Evolutionary conservation across 2,797 vertebrate species (phyloP).

Genomic region (Erpetoichthys calabaricus): DNA sequence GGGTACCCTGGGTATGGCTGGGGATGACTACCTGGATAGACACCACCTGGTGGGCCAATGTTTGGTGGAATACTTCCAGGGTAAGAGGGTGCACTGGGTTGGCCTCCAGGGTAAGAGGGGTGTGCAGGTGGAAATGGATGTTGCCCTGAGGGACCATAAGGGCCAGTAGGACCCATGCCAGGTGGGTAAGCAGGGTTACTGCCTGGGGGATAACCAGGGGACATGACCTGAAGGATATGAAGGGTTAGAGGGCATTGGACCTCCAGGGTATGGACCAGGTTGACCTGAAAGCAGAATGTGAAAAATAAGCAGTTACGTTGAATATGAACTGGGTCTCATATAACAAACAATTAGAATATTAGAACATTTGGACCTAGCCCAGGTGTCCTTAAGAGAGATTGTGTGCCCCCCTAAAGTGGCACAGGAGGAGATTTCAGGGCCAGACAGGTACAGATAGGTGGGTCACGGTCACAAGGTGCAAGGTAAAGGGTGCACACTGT

Average conservation of each 20-base stretch:
- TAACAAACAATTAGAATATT: too few relatives aligned
- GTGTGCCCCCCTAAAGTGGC: too few relatives aligned
- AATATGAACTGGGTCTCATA: too few relatives aligned
- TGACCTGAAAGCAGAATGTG: constrained; percentile 20
- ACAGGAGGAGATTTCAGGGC: too few relatives aligned
- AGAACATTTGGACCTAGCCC: too few relatives aligned
- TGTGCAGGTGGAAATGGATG: constrained; percentile 15
- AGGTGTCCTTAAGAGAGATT: too few relatives aligned
- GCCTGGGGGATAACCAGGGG: constrained; percentile 22
- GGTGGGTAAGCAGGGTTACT: constrained; percentile 41
- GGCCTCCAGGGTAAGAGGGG: neutral
- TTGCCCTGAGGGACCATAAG: constrained; percentile 16
- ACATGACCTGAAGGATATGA: constrained; percentile 29
- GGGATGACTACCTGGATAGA: constrained; percentile 7
- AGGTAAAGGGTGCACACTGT: too few relatives aligned
- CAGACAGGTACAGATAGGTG: too few relatives aligned
- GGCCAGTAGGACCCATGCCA: constrained; percentile 21
- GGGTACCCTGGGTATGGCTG: constrained; percentile 18
- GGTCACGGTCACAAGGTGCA: too few relatives aligned
- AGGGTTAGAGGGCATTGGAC: constrained; percentile 17
- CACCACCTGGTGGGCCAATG: constrained; percentile 4
- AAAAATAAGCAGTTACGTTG: neutral
- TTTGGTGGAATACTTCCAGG: constrained; percentile 17
- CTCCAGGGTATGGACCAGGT: constrained; percentile 22
- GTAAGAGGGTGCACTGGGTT: constrained; percentile 19